Percentiles rank a stretch among this genome's conserved stretches.
These are phyloP conservation scores for Plagodis pulveraria DNA, from an alignment of 2,888 invertebrate species.

Conservation along the genomic window DNA sequence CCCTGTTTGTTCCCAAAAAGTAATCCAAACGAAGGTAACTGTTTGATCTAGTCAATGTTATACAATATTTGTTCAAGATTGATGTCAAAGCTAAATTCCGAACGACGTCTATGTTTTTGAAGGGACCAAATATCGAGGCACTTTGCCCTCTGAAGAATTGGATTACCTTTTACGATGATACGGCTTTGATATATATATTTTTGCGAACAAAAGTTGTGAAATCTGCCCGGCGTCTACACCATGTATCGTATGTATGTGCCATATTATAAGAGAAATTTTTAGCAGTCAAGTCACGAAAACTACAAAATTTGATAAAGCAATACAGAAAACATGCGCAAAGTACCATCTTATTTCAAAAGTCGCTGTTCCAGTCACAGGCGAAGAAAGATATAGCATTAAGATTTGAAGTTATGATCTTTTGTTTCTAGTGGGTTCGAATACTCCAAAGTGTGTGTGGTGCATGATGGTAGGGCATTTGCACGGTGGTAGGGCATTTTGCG, in stretches of 20 bases:
- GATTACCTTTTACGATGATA: conserved; percentile 45
- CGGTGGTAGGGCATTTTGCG: too few relatives aligned
- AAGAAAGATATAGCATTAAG: too few relatives aligned
- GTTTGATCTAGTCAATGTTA: conserved; percentile 42
- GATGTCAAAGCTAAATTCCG: conserved; percentile 35
- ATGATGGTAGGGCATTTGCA: too few relatives aligned
- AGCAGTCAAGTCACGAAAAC: too few relatives aligned
- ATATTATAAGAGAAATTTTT: background rate
- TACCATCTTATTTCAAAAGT: too few relatives aligned
- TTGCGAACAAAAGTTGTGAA: conserved; percentile 40
- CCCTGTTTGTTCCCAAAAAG: conserved; percentile 46
- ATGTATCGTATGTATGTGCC: background rate
- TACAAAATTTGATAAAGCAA: too few relatives aligned
- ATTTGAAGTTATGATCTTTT: too few relatives aligned
- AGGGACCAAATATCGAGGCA: conserved; percentile 43
- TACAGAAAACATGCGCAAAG: too few relatives aligned
- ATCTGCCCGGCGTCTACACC: conserved; percentile 47
- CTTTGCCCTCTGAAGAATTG: conserved; percentile 37
- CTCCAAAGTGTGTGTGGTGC: too few relatives aligned
- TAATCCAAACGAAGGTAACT: conserved; percentile 47
- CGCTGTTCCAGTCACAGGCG: too few relatives aligned
- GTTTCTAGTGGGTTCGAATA: too few relatives aligned
- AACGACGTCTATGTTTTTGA: conserved; percentile 34
- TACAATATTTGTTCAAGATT: conserved; percentile 51
- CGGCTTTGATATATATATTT: conserved; percentile 40